These are phyloP conservation scores for Plodia interpunctella DNA, from an alignment of 1,140 invertebrate species.

Conservation along the genomic window DNA sequence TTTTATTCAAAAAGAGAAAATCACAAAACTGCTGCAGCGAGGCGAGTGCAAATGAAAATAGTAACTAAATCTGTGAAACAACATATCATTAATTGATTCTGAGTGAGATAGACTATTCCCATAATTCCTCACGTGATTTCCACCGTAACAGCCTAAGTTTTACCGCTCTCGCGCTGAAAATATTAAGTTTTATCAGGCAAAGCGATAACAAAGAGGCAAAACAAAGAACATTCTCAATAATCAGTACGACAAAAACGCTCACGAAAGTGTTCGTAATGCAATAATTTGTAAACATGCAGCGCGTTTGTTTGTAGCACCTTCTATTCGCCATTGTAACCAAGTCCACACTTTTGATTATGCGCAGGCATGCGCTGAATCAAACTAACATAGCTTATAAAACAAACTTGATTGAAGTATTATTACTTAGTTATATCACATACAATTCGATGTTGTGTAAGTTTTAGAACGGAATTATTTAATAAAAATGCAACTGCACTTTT, in stretches of 20 bases:
- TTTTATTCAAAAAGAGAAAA: no score
- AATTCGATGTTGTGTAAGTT: not conserved
- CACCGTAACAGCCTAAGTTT: not conserved
- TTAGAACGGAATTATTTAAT: no score
- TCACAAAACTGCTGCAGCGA: no score
- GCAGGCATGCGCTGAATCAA: constrained; percentile 37
- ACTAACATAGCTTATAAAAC: constrained; percentile 13
- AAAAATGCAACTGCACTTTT: no score
- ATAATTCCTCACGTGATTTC: not conserved
- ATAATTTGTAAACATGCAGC: constrained; percentile 57
- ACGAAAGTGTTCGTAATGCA: constrained; percentile 49
- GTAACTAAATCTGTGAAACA: no score
- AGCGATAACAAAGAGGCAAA: constrained; percentile 7
- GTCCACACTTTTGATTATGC: constrained; percentile 45
- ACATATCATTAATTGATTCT: not conserved
- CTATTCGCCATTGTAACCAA: constrained; percentile 46
- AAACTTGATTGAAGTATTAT: constrained; percentile 7
- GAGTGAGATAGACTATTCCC: not conserved
- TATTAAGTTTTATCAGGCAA: not conserved
- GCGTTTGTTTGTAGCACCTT: constrained; percentile 44
- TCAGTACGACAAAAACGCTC: constrained; percentile 57
- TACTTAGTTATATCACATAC: constrained; percentile 6
- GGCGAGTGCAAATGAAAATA: no score
- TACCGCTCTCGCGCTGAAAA: not conserved
- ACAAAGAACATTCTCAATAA: constrained; percentile 45